Base-by-base conservation (phyloP, 1,140 invertebrate genomes). In the Trichoplusia ni region DNA sequence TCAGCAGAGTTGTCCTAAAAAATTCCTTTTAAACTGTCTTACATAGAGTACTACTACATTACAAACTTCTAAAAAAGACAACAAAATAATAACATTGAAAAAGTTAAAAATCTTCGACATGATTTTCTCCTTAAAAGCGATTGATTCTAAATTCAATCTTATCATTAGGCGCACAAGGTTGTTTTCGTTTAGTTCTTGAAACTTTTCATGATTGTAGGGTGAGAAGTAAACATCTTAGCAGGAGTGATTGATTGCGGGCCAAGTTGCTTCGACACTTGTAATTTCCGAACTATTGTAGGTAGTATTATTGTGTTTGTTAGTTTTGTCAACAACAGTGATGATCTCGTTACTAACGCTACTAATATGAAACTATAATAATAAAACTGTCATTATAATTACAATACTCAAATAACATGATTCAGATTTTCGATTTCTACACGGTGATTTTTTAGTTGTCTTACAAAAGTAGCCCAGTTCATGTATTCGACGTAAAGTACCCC, bases 231-330 rank as follows among this genome's bases (percentile, higher is more conserved):
- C 44, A 40, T 49, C 46, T 51, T 9, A 29, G 23, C 19, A 23
- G n/a, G 4, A 9, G 13, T 62, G 59, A 62, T 62, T 62, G 59
- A 62, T 62, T 51, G 40, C 33, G 31, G 59, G 2, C n/a, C 19
- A 9, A 49, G 46, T 49, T 51, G 33, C 44, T 62, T 62, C 44
- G 59, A 49, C 59, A 31, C 27, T 46, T 46, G 42, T 60, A 60
- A 60, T 60, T 60, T 60, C 58, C 58, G 31, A 60, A 47, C 29
- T 60, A 37, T 47, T 47, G 21, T 27, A 38, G 16, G 35, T 25
- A 21, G 37, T 14, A 21, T 58, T 58, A 58, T 58, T 42, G 9
- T 58, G 53, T 42, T 58, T 33, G 42, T 33, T 46, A 13, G 56
- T 59, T 59, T 46, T 46, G 40, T 59, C 40, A 33, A 11, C 16